Evolutionary conservation across 2,797 vertebrate genomes (phyloP).

Genomic region (Phalanger gymnotis): DNA sequence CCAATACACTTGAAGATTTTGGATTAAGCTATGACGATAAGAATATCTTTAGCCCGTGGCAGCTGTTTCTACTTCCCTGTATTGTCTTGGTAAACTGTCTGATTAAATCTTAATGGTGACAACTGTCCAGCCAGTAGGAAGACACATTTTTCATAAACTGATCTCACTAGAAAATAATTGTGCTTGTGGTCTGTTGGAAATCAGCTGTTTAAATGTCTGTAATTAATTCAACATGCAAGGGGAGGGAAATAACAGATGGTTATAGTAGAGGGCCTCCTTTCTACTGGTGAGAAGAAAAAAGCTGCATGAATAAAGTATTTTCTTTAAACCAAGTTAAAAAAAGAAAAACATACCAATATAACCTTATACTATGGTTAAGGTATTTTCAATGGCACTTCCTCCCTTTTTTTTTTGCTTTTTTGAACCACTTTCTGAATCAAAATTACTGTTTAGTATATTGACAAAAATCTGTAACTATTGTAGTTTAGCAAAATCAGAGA

Average conservation of each 20-base stretch:
- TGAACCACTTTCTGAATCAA: not conserved
- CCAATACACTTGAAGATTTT: not conserved
- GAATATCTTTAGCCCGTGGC: conserved; percentile 15
- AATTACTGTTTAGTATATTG: not conserved
- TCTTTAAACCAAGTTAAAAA: conserved; percentile 64
- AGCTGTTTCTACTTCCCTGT: conserved; percentile 33
- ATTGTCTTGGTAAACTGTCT: conserved; percentile 54
- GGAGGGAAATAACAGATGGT: conserved; percentile 81
- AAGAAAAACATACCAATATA: not conserved
- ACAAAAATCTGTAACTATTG: not conserved
- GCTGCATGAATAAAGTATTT: conserved; percentile 76
- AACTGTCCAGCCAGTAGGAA: conserved; percentile 70
- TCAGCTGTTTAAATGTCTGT: conserved; percentile 78
- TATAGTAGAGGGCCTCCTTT: conserved; percentile 76
- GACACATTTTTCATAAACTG: conserved; percentile 61
- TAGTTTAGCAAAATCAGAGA: not conserved
- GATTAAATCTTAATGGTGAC: conserved; percentile 65
- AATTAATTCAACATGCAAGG: conserved; percentile 78
- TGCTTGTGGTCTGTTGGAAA: conserved; percentile 75
- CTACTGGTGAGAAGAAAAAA: conserved; percentile 76
- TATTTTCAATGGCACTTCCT: not conserved
- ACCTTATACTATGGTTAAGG: not conserved
- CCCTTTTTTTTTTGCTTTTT: not conserved
- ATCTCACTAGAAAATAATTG: conserved; percentile 73
- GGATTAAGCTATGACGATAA: not conserved